phyloP scores from a whole-genome alignment of 1,140 invertebrate species.

The Chymomyza costata region DNA sequence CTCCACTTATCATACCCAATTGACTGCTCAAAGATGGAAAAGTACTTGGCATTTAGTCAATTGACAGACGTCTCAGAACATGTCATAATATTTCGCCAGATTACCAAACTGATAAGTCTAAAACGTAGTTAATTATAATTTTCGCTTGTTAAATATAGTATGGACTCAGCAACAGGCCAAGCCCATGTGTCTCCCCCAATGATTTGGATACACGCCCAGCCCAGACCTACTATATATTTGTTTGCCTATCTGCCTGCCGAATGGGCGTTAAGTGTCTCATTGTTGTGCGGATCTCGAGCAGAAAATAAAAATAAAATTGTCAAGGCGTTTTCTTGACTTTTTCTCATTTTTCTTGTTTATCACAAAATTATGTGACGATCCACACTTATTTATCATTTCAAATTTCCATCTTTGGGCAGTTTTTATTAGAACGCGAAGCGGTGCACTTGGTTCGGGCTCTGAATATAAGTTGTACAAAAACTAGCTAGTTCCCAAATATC shows the following conservation, averaged over 20 bases:
- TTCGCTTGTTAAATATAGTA: background rate
- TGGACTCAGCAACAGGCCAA: no score
- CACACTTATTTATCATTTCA: slow-evolving; percentile 58
- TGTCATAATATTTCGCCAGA: slow-evolving; percentile 20
- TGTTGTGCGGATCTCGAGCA: slow-evolving; percentile 50
- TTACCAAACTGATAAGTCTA: slow-evolving; percentile 3
- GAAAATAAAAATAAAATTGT: slow-evolving; percentile 37
- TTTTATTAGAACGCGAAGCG: slow-evolving; percentile 63
- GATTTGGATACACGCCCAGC: slow-evolving; percentile 9
- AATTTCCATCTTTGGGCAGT: slow-evolving; percentile 54
- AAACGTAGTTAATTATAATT: slow-evolving; percentile 2
- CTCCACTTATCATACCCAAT: slow-evolving; percentile 17
- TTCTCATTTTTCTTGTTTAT: slow-evolving; percentile 66
- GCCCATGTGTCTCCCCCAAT: background rate
- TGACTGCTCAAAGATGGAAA: slow-evolving; percentile 32
- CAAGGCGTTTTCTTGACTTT: slow-evolving; percentile 64
- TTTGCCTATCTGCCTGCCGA: slow-evolving; percentile 41
- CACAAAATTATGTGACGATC: slow-evolving; percentile 45
- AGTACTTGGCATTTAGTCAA: slow-evolving; percentile 29
- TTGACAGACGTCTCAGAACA: background rate
- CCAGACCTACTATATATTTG: slow-evolving; percentile 11
- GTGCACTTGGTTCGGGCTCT: slow-evolving; percentile 55
- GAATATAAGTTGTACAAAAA: no score
- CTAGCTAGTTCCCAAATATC: no score
- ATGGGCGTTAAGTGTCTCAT: slow-evolving; percentile 65